Base-by-base conservation (phyloP, 2,888 invertebrate genomes). In the Zygaena filipendulae region DNA sequence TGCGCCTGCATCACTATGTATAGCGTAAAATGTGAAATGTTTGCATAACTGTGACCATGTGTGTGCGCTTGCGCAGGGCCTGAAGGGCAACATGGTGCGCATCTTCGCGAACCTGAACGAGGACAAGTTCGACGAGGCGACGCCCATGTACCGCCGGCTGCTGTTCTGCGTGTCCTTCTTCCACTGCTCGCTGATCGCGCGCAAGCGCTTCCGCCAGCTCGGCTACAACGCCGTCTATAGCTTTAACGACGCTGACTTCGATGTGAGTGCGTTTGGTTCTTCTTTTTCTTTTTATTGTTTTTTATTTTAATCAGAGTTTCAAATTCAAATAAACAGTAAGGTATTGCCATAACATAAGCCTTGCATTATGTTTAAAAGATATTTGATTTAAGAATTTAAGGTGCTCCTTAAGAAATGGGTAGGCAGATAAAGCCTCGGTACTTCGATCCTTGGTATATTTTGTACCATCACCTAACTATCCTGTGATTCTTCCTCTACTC, bases 161-260 rank as follows among this genome's bases (percentile, higher is more conserved):
- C 63, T 95, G 33, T 95, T 89, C 72, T 82, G 87, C 30, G 82
- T 95, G 8, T 91, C 92, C 31, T 95, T 90, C 75, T 95, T 95
- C 72, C 95, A 95, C 60, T 85, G 93, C 16, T 79, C 94, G 9
- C 81, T 95, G 3, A 79, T 94, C 36, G 95, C 94, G 41, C 81
- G 95, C 26, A 91, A 90, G 54, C 88, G 95, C 53, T 95, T 94
- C 71, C 84, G 91, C 25, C 90, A 92, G 66, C 84, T 95, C 13
- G 95, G 95, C 0, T 95, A 94, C 89, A 95, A 95, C 58, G 89
- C 92, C 3, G 77, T 90, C 18, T 95, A 95, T 52, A 91, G 92
- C 64, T 95, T 95, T 59, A 95, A 94, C 49, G 93, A 94, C 60
- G 89, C 94, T 0, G 95, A 95, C 61, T 95, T 94, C 69, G 92